Base-by-base conservation (phyloP, 2,113 vertebrate species). In the Alligator sinensis region DNA sequence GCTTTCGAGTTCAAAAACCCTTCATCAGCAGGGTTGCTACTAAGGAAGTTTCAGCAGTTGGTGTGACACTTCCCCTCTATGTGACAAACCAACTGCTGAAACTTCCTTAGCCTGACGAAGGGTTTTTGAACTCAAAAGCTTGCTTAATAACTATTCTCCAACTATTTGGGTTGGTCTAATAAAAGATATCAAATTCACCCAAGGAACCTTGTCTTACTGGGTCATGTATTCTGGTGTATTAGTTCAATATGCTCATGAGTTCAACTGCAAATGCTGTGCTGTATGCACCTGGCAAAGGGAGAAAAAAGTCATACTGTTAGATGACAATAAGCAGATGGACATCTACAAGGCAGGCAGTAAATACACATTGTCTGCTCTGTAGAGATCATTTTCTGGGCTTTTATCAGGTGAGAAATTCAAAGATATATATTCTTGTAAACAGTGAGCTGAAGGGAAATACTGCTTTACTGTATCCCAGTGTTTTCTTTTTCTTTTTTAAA, bases 311-410 rank as follows among this genome's bases (percentile, higher is more conserved):
- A 59, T 59, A 58, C n/a, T 61, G 70, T 30, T 76, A 54, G 21
- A 16, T 77, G 77, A 92, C 63, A 92, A 80, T 64, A 89, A 93
- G 87, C 89, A 96, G 86, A 95, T 87, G 63, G 84, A 66, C 82
- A n/a, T 59, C 63, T 95, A n/a, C 61, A 59, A 22, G 82, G 87
- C 77, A 83, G 79, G 34, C 88, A 89, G 66, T 84, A 89, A 95
- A 92, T 55, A 86, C 62, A 86, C 62, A 47, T 28, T 22, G 61
- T 27, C 77, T 89, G n/a, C 83, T 77, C 86, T 95, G 80, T 95
- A 90, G 86, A 96, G 93, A 87, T 17, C 3, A 86, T 96, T 94
- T 97, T 63, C 81, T 93, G 63, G 89, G 89, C 22, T 30, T 59
- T 82, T 84, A 75, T 80, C 62, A 78, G 72, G 82, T 77, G 76